A percentile compares a stretch with the other conserved stretches of the same genome.
Conservation (phyloP, 1,140 invertebrate species). For the Drosophila mojavensis region DNA sequence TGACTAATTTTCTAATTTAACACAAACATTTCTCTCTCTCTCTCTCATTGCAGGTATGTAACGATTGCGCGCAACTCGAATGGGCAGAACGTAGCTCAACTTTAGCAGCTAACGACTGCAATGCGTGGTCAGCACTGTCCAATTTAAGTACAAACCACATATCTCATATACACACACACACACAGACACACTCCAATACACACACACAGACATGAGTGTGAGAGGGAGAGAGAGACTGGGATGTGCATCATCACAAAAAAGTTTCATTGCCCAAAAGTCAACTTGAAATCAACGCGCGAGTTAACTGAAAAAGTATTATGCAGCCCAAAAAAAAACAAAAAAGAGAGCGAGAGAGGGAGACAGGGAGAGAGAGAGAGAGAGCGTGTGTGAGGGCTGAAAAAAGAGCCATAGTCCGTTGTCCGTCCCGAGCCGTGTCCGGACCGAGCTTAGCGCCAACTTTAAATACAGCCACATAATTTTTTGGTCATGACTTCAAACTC, state of each 20-base stretch:
- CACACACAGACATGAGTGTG: conserved; percentile 13
- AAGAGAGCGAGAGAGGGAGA: background rate
- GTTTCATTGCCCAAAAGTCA: conserved; percentile 59
- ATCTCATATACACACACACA: conserved; percentile 40
- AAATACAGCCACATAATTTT: conserved; percentile 81
- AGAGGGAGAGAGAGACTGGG: conserved; percentile 27
- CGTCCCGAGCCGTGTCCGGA: conserved; percentile 32
- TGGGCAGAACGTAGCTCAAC: conserved; percentile 19
- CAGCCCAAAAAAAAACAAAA: conserved; percentile 6
- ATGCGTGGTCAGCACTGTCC: conserved; percentile 50
- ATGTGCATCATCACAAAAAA: conserved; percentile 34
- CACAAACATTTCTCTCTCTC: background rate
- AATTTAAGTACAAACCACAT: conserved; percentile 48
- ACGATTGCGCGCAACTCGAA: conserved; percentile 8
- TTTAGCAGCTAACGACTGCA: conserved; percentile 41
- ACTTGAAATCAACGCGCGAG: conserved; percentile 61
- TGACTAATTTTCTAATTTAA: conserved; percentile 23
- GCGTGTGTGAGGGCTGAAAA: no score
- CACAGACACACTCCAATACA: conserved; percentile 34
- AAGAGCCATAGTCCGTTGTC: conserved; percentile 27
- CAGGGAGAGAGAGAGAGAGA: background rate
- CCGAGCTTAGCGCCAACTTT: conserved; percentile 59
- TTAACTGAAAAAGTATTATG: conserved; percentile 80
- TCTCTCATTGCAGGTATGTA: conserved; percentile 45
- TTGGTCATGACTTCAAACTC: conserved; percentile 68